phyloP scores from a whole-genome alignment of 2,888 invertebrate genomes.

The Eilema sororculum region DNA sequence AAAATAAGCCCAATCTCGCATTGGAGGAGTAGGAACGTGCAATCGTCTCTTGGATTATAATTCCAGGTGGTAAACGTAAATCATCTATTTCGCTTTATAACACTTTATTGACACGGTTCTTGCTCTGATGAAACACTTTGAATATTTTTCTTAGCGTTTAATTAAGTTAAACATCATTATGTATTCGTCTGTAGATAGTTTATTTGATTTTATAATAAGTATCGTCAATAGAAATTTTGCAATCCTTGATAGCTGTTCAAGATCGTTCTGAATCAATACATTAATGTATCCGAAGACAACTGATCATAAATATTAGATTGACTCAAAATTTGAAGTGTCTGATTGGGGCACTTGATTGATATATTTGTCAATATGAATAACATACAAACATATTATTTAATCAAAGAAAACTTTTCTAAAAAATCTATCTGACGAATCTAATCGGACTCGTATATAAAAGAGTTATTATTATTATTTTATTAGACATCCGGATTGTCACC shows the following conservation, averaged over 20 bases:
- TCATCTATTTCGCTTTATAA: background rate
- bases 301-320: constrained; percentile 3
- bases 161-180: constrained; percentile 14
- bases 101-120: background rate
- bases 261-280: constrained; percentile 9
- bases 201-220: constrained; percentile 16
- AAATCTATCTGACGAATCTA: no score
- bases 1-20: no score
- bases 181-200: background rate
- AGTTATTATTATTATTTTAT: no score
- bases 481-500: no score
- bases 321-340: background rate
- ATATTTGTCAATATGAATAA: constrained; percentile 3
- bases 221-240: constrained; percentile 1
- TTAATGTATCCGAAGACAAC: background rate
- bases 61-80: background rate
- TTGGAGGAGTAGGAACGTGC: no score
- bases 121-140: constrained; percentile 9
- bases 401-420: background rate
- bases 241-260: constrained; percentile 5
- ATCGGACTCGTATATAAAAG: background rate
- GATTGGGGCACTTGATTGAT: background rate
- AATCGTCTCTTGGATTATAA: no score
- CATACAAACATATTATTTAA: background rate
- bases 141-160: constrained; percentile 16